These are phyloP conservation scores for Romanogobio albipinnatus DNA, from an alignment of 2,113 vertebrate species.

Conservation along the genomic window DNA sequence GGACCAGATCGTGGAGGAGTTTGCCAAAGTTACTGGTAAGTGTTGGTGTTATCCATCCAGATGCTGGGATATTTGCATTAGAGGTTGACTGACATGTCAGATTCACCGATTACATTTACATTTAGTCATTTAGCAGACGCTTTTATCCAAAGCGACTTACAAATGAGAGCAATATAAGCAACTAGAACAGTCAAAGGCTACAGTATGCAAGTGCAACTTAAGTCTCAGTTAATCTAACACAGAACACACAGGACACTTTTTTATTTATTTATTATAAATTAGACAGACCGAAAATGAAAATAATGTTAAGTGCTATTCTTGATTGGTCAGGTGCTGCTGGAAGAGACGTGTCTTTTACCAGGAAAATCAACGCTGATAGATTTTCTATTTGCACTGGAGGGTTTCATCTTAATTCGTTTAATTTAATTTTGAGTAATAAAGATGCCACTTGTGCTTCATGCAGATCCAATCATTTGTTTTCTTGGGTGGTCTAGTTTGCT, in stretches of 20 bases:
- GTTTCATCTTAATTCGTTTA: not conserved
- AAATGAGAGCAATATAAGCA: no score
- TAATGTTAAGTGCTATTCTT: no score
- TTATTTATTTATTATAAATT: no score
- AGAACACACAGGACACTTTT: no score
- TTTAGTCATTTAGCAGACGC: no score
- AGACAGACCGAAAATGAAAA: no score
- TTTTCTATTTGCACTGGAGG: not conserved
- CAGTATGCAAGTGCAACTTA: no score
- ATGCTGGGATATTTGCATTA: not conserved
- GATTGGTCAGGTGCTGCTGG: no score
- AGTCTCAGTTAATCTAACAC: no score
- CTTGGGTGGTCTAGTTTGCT: not conserved
- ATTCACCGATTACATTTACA: not conserved
- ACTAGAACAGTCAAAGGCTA: no score
- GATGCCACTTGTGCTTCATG: not conserved
- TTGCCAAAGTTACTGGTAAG: conserved; percentile 98
- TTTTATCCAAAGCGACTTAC: no score
- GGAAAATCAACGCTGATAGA: not conserved
- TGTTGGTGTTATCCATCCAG: not conserved
- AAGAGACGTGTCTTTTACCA: no score
- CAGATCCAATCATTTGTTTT: not conserved
- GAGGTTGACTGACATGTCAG: not conserved
- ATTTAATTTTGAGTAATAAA: not conserved
- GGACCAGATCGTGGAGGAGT: conserved; percentile 99